phyloP scores from a whole-genome alignment of 2,797 vertebrate genomes.

The Masticophis lateralis region DNA sequence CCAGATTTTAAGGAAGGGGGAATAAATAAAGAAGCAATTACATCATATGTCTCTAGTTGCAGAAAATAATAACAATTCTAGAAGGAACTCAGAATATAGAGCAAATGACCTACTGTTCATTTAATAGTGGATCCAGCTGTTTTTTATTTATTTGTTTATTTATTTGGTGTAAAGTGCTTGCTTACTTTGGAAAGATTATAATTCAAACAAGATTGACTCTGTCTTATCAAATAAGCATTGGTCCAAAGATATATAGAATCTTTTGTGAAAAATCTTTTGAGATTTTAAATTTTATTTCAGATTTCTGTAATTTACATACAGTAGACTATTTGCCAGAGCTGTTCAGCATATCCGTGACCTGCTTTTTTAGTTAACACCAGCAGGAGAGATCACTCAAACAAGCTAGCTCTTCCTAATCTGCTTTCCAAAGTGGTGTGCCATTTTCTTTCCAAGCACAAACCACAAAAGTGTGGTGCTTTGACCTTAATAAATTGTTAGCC shows the following conservation, averaged over 20 bases:
- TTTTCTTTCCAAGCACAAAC: neutral
- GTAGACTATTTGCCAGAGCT: neutral
- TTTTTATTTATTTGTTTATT: no score
- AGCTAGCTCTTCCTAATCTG: neutral
- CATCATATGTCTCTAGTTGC: neutral
- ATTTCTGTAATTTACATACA: neutral
- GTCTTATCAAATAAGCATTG: neutral
- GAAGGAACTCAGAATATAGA: neutral
- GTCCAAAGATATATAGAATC: neutral
- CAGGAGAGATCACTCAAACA: neutral
- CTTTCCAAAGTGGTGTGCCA: neutral
- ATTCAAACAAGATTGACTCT: neutral
- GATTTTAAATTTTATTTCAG: neutral
- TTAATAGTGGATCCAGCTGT: neutral
- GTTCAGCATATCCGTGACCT: neutral
- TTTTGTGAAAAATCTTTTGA: neutral
- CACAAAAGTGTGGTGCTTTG: neutral
- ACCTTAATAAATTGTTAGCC: neutral
- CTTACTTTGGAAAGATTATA: neutral
- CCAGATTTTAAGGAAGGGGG: neutral
- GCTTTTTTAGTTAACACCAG: neutral
- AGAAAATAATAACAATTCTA: neutral
- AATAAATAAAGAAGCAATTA: conserved; percentile 1
- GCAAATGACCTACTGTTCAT: neutral
- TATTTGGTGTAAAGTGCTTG: neutral